Evolutionary conservation across 2,888 invertebrate species (phyloP), one percentile per base, ranked within the genome.

Genomic region (Ophion slaviceki): DNA sequence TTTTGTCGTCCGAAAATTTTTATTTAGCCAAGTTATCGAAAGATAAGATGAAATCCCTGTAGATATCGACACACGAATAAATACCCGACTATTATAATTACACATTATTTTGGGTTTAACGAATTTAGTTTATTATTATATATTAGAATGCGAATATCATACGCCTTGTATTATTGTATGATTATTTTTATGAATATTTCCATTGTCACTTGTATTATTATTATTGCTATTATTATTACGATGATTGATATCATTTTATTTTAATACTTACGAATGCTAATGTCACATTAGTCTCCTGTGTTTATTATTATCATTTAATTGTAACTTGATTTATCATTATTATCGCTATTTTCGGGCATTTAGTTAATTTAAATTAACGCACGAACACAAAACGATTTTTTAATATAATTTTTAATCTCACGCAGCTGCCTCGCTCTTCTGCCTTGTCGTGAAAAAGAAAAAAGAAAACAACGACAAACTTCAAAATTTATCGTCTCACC

Each of bases 141-240:
- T 74, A 64, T 78, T 83, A 64, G 62, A 83, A 81, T 81, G 75
- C 82, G 79, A 68, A 67, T 66, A 78, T 79, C 40, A 81, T 70
- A 75, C 47, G 70, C 64, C 79, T 59, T 83, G 83, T 79, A 80
- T 81, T 28, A 83, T 84, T 86, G 79, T 86, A 82, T 68, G 82
- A 82, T 85, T 86, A 80, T 82, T 82, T 80, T 87, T 83, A 86
- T 86, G 64, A 66, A 72, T 82, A 88, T 84, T 82, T 87, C 87
- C 83, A 86, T 85, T 87, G 80, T 86, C 85, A 87, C 87, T 89
- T 88, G 87, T 88, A 88, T 87, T 85, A 89, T 88, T 88, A 89
- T 88, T 88, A 88, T 87, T 86, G 88, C 88, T 86, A 86, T 88
- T 84, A 85, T 87, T 85, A 87, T 87, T 80, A 88, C 83, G 71